Percentiles rank a stretch among this genome's conserved stretches.
These are phyloP conservation scores for Pherbina coryleti DNA, from an alignment of 2,888 invertebrate genomes.

Conservation along the genomic window DNA sequence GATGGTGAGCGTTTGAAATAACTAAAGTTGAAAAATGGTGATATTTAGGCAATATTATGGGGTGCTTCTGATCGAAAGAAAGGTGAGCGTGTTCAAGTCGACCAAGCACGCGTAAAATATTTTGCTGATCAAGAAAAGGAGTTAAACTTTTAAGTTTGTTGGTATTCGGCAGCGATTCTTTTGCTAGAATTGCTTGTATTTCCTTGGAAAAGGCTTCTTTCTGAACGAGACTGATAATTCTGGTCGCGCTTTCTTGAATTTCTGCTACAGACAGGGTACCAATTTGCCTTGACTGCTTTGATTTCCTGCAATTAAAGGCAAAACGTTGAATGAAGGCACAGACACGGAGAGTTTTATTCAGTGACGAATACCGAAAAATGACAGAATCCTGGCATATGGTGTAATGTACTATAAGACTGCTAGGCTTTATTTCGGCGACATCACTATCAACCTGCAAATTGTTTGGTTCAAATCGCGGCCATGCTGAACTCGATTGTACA, in stretches of 20 bases:
- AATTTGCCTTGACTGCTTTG: neutral
- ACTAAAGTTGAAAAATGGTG: constrained; percentile 30
- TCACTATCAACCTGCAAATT: neutral
- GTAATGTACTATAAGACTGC: neutral
- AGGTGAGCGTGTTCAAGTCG: neutral
- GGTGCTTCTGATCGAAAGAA: constrained; percentile 21
- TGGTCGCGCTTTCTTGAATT: neutral
- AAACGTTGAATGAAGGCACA: neutral
- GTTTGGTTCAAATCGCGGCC: neutral
- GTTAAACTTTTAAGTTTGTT: constrained; percentile 16
- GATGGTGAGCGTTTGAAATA: constrained; percentile 20
- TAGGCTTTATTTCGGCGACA: neutral
- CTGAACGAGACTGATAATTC: neutral
- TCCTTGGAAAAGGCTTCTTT: neutral
- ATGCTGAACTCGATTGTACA: neutral
- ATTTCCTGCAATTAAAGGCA: too few species aligned
- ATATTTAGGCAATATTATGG: constrained; percentile 12
- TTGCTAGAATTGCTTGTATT: neutral
- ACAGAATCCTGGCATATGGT: neutral
- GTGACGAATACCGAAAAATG: neutral
- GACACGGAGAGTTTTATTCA: neutral
- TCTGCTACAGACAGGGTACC: neutral
- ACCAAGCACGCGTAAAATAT: neutral
- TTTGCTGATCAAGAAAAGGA: constrained; percentile 1
- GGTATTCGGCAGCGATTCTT: neutral